phyloP scores from a whole-genome alignment of 2,888 invertebrate genomes.

The Macrosiphum euphorbiae region DNA sequence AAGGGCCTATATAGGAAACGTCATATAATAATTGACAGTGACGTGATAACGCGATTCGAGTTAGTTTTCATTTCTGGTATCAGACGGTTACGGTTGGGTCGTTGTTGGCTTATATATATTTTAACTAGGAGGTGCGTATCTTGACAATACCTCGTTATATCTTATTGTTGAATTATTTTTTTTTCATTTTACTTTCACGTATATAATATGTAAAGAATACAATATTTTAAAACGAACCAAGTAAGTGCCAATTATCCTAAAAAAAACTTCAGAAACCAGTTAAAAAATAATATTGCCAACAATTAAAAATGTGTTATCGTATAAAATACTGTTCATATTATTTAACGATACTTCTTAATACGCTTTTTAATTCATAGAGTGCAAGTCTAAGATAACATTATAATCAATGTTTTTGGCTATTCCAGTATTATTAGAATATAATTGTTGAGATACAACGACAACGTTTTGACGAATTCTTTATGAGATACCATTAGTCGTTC shows the following conservation, averaged over 20 bases:
- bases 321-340: background rate
- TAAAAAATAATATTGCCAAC: too few species aligned
- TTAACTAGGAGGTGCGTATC: background rate
- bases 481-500: background rate
- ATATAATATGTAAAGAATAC: background rate
- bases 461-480: background rate
- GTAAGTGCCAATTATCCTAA: background rate
- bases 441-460: background rate
- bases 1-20: background rate
- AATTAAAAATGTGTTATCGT: too few species aligned
- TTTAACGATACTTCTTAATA: background rate
- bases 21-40: constrained; percentile 24
- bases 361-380: background rate
- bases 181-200: constrained; percentile 31
- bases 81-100: background rate
- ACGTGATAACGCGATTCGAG: background rate
- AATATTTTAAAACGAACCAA: background rate
- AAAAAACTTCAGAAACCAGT: background rate
- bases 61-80: background rate
- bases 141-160: constrained; percentile 43
- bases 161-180: constrained; percentile 34
- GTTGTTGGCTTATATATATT: background rate
- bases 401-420: background rate
- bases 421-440: background rate
- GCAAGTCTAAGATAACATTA: background rate